A percentile compares a stretch with the other conserved stretches of the same genome.
Conservation (phyloP, 2,113 vertebrate genomes). For the Pithys albifrons region DNA sequence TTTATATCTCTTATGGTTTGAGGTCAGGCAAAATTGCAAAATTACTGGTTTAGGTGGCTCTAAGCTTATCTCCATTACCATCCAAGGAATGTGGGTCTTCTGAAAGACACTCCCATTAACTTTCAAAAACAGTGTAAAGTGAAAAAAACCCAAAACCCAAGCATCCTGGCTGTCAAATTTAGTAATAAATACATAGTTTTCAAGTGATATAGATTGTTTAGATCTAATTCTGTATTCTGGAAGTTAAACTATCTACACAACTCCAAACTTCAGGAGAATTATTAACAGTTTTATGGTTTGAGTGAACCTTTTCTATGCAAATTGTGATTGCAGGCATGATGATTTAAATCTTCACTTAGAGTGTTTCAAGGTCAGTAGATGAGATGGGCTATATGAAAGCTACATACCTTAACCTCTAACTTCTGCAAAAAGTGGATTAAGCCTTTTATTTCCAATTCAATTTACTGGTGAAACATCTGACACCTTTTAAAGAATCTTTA, state of each 20-base stretch:
- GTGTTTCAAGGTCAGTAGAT: background rate
- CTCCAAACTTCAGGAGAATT: background rate
- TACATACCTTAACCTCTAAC: background rate
- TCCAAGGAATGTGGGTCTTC: background rate
- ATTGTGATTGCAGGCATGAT: background rate
- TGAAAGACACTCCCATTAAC: background rate
- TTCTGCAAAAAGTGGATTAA: background rate
- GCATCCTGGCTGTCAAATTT: background rate
- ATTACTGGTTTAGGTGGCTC: slow-evolving; percentile 2
- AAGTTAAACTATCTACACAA: background rate
- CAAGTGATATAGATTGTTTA: background rate
- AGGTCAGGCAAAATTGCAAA: background rate
- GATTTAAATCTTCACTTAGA: background rate
- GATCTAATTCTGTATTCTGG: background rate
- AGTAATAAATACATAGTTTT: background rate
- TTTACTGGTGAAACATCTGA: background rate
- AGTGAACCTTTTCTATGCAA: background rate
- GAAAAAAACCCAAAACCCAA: background rate
- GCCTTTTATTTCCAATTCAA: background rate
- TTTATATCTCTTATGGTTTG: background rate
- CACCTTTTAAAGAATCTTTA: background rate
- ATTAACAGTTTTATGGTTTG: background rate
- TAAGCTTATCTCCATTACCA: background rate
- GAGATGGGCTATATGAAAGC: background rate
- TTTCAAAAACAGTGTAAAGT: background rate